Evolutionary conservation across 1,140 invertebrate genomes (phyloP), one percentile per base, ranked within the genome.

Genomic region (Drosophila truncata): DNA sequence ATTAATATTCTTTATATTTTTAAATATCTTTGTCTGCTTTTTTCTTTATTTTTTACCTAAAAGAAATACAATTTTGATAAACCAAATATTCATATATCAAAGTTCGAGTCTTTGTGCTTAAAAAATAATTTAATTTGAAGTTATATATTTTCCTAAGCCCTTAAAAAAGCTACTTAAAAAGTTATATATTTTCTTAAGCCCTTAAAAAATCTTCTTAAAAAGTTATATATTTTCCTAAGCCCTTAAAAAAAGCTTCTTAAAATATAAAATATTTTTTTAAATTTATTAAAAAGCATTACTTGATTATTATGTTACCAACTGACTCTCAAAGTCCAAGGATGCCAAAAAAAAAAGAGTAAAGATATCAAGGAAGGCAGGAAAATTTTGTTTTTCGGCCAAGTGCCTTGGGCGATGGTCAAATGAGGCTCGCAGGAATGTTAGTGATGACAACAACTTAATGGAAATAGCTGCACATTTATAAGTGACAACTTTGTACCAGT

Each of bases 371-470:
- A 14, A 4, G 35, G 50, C 25, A 18, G 7, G 3, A 18, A 35
- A 23, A 72, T 60, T 50, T 18, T 50, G 54, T 78, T 69, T 80
- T 61, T 55, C 52, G 72, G 63, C 63, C 82, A 86, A 81, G 75
- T 79, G 75, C 52, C 58, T 69, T 41, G 64, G 63, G 54, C 55
- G 55, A 39, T 49, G 44, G 25, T 33, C 47, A 61, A 82, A 82
- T 82, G 84, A 57, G 63, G 62, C 71, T 83, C 84, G 71, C 77
- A 82, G 84, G 76, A 83, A 88, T 80, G 83, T 78, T 87, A 88
- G 84, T 88, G 84, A 88, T 88, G 84, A 88, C 84, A 88, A 88
- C 85, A 88, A 88, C 81, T 88, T 88, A 90, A 88, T 88, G 84
- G 85, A 88, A 88, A 88, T 88, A 81, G 82, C 80, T 88, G 76